These are phyloP conservation scores for Amphiprion percula DNA, from an alignment of 2,113 vertebrate species.

Conservation along the genomic window DNA sequence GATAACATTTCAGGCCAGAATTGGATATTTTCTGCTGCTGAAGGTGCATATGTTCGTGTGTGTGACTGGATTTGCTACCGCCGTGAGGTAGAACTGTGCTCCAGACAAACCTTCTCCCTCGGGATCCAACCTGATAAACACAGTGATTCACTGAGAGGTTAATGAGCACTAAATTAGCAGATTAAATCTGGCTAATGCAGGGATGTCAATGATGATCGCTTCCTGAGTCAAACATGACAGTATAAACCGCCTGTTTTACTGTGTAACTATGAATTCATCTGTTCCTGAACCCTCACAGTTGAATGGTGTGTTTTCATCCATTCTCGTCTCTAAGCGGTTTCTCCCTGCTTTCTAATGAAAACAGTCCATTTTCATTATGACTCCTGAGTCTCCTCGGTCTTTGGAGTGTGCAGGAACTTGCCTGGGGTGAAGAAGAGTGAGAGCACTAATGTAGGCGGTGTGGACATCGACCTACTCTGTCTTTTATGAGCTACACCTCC, in stretches of 20 bases:
- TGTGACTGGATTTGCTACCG: neutral
- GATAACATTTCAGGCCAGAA: neutral
- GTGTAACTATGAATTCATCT: no score
- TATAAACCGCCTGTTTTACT: no score
- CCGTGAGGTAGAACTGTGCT: neutral
- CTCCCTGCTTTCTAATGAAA: slow-evolving; percentile 13
- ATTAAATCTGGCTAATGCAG: neutral
- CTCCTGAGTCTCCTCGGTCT: slow-evolving; percentile 1
- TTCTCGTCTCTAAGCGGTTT: slow-evolving; percentile 11
- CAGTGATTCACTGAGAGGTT: slow-evolving; percentile 12
- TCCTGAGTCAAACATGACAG: no score
- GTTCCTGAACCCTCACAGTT: no score
- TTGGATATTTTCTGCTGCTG: neutral
- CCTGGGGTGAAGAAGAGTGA: slow-evolving; percentile 22
- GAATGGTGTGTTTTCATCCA: neutral
- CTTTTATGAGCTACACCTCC: slow-evolving; percentile 2
- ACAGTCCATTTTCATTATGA: slow-evolving; percentile 25
- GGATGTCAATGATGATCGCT: neutral
- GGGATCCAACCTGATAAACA: slow-evolving; percentile 22
- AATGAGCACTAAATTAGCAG: neutral
- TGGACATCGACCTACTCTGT: slow-evolving; percentile 6
- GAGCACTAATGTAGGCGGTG: slow-evolving; percentile 20
- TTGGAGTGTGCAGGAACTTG: slow-evolving; percentile 17
- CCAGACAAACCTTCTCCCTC: slow-evolving; percentile 16
- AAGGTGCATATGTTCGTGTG: neutral